Evolutionary conservation across 2,797 vertebrate species (phyloP).

Genomic region (Argya squamiceps): DNA sequence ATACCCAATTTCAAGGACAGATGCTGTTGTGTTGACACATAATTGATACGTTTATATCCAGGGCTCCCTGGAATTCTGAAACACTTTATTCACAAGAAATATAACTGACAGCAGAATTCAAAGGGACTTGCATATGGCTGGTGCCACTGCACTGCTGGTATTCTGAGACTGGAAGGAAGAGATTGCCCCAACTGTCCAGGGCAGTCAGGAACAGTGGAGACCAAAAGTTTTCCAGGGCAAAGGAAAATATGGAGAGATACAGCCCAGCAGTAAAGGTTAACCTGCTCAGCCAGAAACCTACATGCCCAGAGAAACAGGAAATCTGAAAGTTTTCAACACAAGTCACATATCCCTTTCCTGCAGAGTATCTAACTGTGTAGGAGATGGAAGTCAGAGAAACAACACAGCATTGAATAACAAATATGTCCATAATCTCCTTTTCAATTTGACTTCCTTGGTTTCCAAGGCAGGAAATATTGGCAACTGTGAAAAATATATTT

Average conservation of each 20-base stretch:
- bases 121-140: background rate
- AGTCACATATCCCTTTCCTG: constrained; percentile 9
- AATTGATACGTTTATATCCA: constrained; percentile 46
- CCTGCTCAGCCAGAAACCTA: background rate
- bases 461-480: background rate
- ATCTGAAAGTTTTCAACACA: background rate
- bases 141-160: background rate
- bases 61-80: constrained; percentile 22
- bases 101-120: background rate
- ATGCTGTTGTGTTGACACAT: constrained; percentile 52
- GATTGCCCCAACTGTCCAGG: background rate
- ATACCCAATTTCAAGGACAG: constrained; percentile 42
- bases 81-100: constrained; percentile 17
- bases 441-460: background rate
- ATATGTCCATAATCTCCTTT: background rate
- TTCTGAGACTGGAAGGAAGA: background rate
- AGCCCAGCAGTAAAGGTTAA: background rate
- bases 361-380: background rate
- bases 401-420: background rate
- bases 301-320: background rate
- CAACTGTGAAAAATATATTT: background rate
- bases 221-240: background rate
- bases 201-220: background rate
- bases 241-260: accelerated
- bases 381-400: constrained; percentile 37